phyloP scores from a whole-genome alignment of 2,113 vertebrate genomes.

The Lampris megalopsis region DNA sequence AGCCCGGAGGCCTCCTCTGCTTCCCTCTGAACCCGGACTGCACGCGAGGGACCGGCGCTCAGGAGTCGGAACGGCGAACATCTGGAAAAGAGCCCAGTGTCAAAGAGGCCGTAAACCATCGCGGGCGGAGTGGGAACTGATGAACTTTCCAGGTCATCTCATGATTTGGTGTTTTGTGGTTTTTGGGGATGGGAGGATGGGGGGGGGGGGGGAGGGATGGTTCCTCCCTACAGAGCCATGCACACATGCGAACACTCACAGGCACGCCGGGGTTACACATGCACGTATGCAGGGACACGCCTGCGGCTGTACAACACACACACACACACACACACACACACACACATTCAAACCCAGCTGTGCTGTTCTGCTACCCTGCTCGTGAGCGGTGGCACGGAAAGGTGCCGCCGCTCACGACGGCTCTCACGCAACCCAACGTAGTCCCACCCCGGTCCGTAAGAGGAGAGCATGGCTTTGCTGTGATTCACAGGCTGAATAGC shows the following conservation, averaged over 20 bases:
- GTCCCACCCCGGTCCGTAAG: slow-evolving; percentile 9
- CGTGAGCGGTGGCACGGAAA: slow-evolving; percentile 31
- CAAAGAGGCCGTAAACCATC: slow-evolving; percentile 32
- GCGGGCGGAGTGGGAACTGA: slow-evolving; percentile 33
- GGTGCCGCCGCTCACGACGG: slow-evolving; percentile 4
- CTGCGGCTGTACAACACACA: neutral
- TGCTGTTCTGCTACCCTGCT: neutral
- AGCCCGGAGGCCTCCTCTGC: neutral
- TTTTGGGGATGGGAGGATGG: neutral
- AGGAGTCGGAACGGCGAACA: slow-evolving; percentile 31
- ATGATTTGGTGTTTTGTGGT: slow-evolving; percentile 3
- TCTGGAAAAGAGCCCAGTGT: slow-evolving; percentile 59
- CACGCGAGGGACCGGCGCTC: neutral
- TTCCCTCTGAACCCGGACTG: slow-evolving; percentile 8
- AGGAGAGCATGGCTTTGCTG: slow-evolving; percentile 49
- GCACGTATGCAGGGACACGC: neutral
- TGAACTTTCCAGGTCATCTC: slow-evolving; percentile 57
- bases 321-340: slow-evolving; percentile 6
- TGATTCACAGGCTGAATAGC: slow-evolving; percentile 51
- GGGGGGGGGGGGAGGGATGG: neutral
- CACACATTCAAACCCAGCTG: slow-evolving; percentile 3
- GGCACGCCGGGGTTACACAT: slow-evolving; percentile 1
- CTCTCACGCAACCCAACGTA: slow-evolving; percentile 36
- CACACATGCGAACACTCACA: neutral
- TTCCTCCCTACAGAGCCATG: neutral